Evolutionary conservation across 2,888 invertebrate species (phyloP), one percentile per base, ranked within the genome.

Genomic region (Macrophya annulata): DNA sequence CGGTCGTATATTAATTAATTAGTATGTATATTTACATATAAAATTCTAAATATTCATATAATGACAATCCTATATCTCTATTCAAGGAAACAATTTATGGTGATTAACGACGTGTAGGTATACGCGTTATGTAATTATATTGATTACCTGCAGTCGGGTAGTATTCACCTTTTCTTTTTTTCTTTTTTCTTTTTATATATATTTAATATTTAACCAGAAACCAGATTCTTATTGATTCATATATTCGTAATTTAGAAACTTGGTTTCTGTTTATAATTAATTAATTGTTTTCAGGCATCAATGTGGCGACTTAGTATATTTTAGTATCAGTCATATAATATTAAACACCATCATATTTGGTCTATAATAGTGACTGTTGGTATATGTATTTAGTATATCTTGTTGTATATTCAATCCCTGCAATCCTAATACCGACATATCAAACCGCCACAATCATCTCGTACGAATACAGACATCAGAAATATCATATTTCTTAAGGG

Each of bases 31-130:
- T 84, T 21, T 74, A 84, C 85, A 81, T 85, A 84, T 43, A 65
- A 76, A 79, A 72, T 85, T 82, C 68, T 85, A 87, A 87, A 84
- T 84, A 85, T 85, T 31, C 85, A n/a, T n/a, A n/a, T n/a, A 86
- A 86, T 85, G 84, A 84, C 84, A 82, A 81, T 72, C 65, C 68
- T 59, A 79, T 79, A 79, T 55, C 31, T n/a, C 17, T 6, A 79
- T 79, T 37, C 37, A 59, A 79, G 79, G 79, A 51, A 79, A 79
- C 59, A 79, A 79, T 79, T 71, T 31, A 55, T 17, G 76, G 40
- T 59, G 79, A 37, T 40, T 25, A 12, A 79, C 48, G 48, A 76
- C 25, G 25, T 25, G 25, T 76, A 76, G 15, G 25, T 25, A 15
- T 76, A 55, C 71, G 71, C 76, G 25, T 76, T 76, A 55, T 72